Evolutionary conservation across 2,888 invertebrate genomes (phyloP), one percentile per base, ranked within the genome.

Genomic region (Diarsia brunnea): DNA sequence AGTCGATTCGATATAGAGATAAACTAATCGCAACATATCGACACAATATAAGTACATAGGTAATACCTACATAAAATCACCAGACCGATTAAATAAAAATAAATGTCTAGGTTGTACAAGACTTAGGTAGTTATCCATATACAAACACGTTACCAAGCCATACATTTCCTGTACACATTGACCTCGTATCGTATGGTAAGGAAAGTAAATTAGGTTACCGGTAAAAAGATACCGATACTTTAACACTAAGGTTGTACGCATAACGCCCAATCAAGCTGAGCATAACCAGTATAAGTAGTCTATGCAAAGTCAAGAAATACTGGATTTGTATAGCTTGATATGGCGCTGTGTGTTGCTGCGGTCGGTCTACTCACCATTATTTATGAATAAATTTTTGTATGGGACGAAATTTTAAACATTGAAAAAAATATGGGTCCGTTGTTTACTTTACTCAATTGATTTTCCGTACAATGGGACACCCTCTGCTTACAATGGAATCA

Each of bases 21-120:
- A 47, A 73, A 65, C 1, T 74, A 24, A 73, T 63, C 21, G 53
- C 8, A 73, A 75, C 8, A 58, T 55, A 5, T 19, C 8, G 1
- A 21, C n/a, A 61, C 61, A 61, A 11, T 38, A 31, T 19, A 60
- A 2, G 58, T 27, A 53, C 24, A 24, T 55, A 27, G 8, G 61
- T 60, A 19, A 21, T 21, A 21, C 60, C 11, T 11, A 11, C 31
- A 38, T 61, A 38, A 19, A 61, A 61, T 38, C 38, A 61, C 21
- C 21, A 38, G n/a, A 61, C 61, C 12, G 61, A 38, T 61, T n/a
- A n/a, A n/a, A 61, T 61, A n/a, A 38, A 61, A 38, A 38, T 61
- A 43, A 61, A 61, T 61, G n/a, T 38, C 38, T 61, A 38, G 38
- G 7, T 7, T 61, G 38, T 7, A 61, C 31, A 12, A n/a, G n/a